Evolutionary conservation across 2,113 vertebrate genomes (phyloP).

Genomic region (Antigone vipio): DNA sequence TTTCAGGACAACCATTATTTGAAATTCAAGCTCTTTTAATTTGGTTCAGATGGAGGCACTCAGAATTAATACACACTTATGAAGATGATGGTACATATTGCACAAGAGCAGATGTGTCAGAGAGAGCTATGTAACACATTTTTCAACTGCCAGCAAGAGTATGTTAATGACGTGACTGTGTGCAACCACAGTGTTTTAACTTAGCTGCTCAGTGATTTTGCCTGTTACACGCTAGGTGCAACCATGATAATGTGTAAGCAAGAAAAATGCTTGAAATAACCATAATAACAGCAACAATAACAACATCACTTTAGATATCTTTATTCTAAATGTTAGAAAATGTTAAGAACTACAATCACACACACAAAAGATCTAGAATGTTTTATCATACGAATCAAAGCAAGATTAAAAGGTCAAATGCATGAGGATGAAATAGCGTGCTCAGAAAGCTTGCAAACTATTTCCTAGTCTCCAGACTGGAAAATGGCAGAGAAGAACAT

Average conservation of each 20-base stretch:
- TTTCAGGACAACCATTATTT: background rate
- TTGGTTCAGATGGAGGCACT: background rate
- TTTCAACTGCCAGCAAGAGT: background rate
- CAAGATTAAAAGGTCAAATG: background rate
- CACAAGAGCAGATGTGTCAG: conserved; percentile 19
- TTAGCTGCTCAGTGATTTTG: background rate
- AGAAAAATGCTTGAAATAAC: background rate
- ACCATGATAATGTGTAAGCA: background rate
- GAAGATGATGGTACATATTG: background rate
- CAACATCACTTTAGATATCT: background rate
- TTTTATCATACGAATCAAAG: background rate
- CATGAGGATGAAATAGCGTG: background rate
- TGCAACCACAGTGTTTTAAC: background rate
- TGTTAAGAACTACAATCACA: background rate
- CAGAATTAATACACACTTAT: background rate
- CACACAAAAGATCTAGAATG: background rate
- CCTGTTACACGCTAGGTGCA: background rate
- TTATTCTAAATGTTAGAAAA: background rate
- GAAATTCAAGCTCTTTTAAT: background rate
- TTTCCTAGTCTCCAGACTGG: background rate
- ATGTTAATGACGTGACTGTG: background rate
- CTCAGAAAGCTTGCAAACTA: background rate
- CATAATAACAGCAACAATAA: background rate
- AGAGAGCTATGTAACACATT: background rate
- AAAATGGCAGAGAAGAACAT: conserved; percentile 30